These are phyloP conservation scores for Ptilodon capucinus DNA, from an alignment of 2,888 invertebrate genomes.

Conservation along the genomic window DNA sequence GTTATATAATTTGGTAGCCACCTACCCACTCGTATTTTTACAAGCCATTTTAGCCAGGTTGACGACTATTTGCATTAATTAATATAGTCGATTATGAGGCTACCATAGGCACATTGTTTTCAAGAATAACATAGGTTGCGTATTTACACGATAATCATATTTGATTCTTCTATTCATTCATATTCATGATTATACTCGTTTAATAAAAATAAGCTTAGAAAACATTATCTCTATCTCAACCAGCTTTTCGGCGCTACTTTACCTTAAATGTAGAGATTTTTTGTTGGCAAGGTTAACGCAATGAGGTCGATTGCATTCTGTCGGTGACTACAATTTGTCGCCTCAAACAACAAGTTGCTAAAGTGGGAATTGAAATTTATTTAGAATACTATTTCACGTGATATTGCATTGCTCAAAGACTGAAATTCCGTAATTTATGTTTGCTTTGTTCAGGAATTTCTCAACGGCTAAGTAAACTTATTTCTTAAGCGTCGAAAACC, in stretches of 20 bases:
- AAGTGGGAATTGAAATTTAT: conserved; percentile 1
- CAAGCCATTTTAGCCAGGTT: conserved; percentile 8
- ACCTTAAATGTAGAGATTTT: conserved; percentile 36
- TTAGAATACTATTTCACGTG: neutral
- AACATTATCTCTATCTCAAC: neutral
- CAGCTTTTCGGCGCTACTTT: conserved; percentile 11
- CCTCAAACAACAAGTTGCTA: neutral
- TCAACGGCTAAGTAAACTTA: neutral
- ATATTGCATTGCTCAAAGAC: neutral
- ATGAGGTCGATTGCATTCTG: conserved; percentile 41
- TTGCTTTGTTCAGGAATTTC: neutral
- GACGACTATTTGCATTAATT: neutral
- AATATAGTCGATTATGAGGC: neutral
- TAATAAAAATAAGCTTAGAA: neutral
- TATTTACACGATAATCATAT: neutral
- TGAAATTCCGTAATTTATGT: neutral
- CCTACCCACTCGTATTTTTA: neutral
- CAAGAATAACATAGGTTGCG: neutral
- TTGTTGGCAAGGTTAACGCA: conserved; percentile 40
- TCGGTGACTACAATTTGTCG: conserved; percentile 5
- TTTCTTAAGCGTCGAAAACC: neutral
- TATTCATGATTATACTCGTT: neutral
- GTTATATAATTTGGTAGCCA: conserved; percentile 21
- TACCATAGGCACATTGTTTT: no score
- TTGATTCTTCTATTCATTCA: neutral